Base-by-base conservation (phyloP, 2,888 invertebrate genomes). In the Notocelia uddmanniana region DNA sequence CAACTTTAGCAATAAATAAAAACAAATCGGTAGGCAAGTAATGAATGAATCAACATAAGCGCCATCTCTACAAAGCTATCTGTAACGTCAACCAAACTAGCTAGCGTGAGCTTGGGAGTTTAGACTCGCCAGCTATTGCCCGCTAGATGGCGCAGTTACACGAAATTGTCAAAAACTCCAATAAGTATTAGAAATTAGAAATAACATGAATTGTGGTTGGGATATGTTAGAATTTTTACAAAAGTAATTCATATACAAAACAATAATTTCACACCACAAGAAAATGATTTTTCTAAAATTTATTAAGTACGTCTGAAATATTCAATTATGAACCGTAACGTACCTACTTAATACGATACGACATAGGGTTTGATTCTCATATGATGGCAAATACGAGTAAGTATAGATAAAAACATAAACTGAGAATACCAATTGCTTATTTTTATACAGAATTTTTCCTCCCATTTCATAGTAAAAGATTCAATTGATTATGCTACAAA, bases 91-190 rank as follows among this genome's bases (percentile, higher is more conserved):
- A 23, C 6, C 13, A 11, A 41, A 13, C 6, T 6, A 48, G 13
- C 15, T 55, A 50, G 11, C 10, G 1, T 23, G 31, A n/a, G 34
- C 18, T 11, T 34, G 5, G 5, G 18, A 31, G 23, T 31, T 70
- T 9, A 8, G 13, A 1, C 2, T 11, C 10, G 31, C 13, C 21
- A 23, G 64, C 74, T 74, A 71, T 59, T 62, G 19, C 50, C 34
- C 68, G 54, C 54, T 74, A 74, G 74, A 58, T 70, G 74, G 54
- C 67, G 55, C 26, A 37, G 15, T 52, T 57, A 6, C n/a, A 9
- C 6, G n/a, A 55, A n/a, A 26, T 15, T n/a, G n/a, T n/a, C n/a
- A n/a, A n/a, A n/a, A n/a, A n/a, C n/a, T n/a, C n/a, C n/a, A n/a
- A n/a, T n/a, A n/a, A n/a, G n/a, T n/a, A n/a, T 21, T 37, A 37